phyloP scores from a whole-genome alignment of 2,113 vertebrate species.

The Antidorcas marsupialis region DNA sequence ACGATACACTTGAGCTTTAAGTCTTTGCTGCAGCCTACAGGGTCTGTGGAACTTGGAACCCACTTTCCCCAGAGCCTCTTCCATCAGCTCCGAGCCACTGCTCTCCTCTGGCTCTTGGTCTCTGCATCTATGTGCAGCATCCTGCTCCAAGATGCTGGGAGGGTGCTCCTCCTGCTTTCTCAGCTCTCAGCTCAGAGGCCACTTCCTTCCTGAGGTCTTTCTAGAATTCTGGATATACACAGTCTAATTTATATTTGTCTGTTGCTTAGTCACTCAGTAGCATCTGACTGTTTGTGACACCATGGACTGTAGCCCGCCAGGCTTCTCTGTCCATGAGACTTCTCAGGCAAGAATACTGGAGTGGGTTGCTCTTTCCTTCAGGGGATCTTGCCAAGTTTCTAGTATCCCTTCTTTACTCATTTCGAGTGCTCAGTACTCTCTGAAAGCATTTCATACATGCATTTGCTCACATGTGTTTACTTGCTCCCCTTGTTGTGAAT shows the following conservation, averaged over 20 bases:
- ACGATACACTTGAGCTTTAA: neutral
- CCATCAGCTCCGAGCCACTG: rapidly evolving
- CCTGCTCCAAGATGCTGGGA: rapidly evolving
- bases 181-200: neutral
- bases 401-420: neutral
- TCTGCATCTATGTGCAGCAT: rapidly evolving
- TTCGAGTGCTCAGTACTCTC: neutral
- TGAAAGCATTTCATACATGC: no score
- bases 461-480: neutral
- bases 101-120: neutral
- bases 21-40: neutral
- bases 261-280: neutral
- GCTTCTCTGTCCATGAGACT: neutral
- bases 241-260: no score
- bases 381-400: neutral
- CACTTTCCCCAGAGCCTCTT: no score
- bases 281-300: neutral
- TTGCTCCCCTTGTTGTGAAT: neutral
- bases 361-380: neutral
- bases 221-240: neutral
- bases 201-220: neutral
- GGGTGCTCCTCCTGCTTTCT: neutral
- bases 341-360: neutral
- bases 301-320: neutral
- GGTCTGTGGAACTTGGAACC: rapidly evolving